phyloP scores from a whole-genome alignment of 2,113 vertebrate species.

The Eptesicus fuscus region DNA sequence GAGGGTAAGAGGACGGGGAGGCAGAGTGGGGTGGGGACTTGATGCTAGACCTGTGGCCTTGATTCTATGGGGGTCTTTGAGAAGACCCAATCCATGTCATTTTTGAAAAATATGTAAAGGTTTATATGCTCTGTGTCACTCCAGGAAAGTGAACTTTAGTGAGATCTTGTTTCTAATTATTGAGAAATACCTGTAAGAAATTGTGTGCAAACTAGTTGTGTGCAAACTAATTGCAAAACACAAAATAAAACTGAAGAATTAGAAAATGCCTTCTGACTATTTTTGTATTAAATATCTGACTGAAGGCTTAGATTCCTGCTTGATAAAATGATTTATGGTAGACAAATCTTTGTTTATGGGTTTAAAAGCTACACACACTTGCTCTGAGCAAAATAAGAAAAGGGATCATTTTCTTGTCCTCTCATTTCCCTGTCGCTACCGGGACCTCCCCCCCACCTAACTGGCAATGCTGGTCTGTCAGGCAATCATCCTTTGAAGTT shows the following conservation, averaged over 20 bases:
- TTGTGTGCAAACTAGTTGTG: not conserved
- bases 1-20: too few relatives aligned
- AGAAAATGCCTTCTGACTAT: not conserved
- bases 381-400: not conserved
- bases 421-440: not conserved
- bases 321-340: not conserved
- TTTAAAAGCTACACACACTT: not conserved
- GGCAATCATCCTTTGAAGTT: not conserved
- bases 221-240: not conserved
- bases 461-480: not conserved
- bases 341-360: not conserved
- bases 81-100: not conserved
- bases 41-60: not conserved
- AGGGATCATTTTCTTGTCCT: not conserved
- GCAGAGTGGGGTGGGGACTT: not conserved
- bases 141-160: not conserved
- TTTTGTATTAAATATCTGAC: not conserved
- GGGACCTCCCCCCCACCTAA: not conserved
- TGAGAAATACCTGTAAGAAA: not conserved
- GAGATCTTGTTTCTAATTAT: not conserved
- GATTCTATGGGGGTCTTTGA: not conserved
- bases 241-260: not conserved
- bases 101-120: not conserved
- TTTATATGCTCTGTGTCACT: not conserved
- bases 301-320: not conserved